Conservation (phyloP, 2,797 vertebrate genomes). For the Calcarius lapponicus region DNA sequence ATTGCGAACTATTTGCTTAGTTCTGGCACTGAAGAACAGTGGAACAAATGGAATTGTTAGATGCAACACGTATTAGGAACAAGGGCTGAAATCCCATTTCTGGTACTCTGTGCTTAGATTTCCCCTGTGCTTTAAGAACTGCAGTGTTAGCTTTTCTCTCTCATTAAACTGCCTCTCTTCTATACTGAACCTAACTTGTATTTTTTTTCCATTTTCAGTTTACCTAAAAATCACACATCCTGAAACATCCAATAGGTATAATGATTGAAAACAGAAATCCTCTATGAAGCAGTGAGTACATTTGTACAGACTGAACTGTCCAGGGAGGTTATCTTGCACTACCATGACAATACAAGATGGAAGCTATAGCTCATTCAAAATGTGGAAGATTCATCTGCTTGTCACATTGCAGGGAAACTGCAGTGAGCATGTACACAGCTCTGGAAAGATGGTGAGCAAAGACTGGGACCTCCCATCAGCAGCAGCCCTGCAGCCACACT, state of each 20-base stretch:
- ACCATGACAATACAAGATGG: no score
- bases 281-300: neutral
- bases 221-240: neutral
- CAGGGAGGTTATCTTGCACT: neutral
- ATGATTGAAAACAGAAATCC: neutral
- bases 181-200: neutral
- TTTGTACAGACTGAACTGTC: neutral
- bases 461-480: neutral
- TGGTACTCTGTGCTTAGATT: slow-evolving; percentile 17
- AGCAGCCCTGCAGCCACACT: neutral
- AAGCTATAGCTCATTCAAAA: neutral
- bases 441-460: neutral
- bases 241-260: neutral
- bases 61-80: slow-evolving; percentile 22
- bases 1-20: slow-evolving; percentile 54
- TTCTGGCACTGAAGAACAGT: slow-evolving; percentile 23
- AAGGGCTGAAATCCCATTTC: slow-evolving; percentile 33
- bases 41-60: slow-evolving; percentile 61
- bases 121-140: slow-evolving; percentile 20
- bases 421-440: accelerated
- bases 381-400: neutral
- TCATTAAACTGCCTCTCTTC: neutral
- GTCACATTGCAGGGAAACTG: neutral
- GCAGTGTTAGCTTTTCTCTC: neutral
- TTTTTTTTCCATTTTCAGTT: neutral